Conservation (phyloP, 1,140 invertebrate species). For the Drosophila obscura region DNA sequence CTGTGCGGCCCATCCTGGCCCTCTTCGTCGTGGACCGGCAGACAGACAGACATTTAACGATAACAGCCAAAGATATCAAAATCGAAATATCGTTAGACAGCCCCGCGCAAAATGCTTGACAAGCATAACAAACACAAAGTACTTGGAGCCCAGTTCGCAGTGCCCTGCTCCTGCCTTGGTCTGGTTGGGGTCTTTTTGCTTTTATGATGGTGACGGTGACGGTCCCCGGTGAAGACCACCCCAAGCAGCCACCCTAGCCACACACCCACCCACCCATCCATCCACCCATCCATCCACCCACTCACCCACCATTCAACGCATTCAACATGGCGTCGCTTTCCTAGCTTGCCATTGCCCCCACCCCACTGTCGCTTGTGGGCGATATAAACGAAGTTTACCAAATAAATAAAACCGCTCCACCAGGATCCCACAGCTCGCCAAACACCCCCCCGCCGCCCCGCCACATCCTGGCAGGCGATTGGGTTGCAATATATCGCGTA, state of each 20-base stretch:
- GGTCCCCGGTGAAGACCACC: conserved; percentile 28
- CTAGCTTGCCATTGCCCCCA: too few relatives aligned
- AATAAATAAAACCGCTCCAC: conserved; percentile 68
- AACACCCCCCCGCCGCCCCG: too few relatives aligned
- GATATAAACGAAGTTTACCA: conserved; percentile 77
- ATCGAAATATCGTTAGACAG: conserved; percentile 75
- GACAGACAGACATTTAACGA: conserved; percentile 75
- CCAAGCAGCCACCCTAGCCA: conserved; percentile 17
- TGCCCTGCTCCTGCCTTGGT: conserved; percentile 13
- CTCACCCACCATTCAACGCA: conserved; percentile 36
- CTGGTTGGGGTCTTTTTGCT: conserved; percentile 20
- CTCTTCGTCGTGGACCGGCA: conserved; percentile 3
- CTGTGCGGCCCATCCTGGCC: background rate
- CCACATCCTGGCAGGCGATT: conserved; percentile 42
- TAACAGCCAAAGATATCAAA: conserved; percentile 82
- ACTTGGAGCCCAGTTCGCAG: conserved; percentile 38
- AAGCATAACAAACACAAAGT: conserved; percentile 81
- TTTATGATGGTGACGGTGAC: conserved; percentile 59
- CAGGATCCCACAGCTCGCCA: background rate
- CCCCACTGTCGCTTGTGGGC: conserved; percentile 36
- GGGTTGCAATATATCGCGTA: conserved; percentile 81
- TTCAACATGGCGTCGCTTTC: conserved; percentile 70
- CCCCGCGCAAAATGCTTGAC: conserved; percentile 77
- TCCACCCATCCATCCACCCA: conserved; percentile 9
- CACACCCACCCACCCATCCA: background rate